Conservation (phyloP, 2,888 invertebrate species). For the Quadroppia sp. region DNA sequence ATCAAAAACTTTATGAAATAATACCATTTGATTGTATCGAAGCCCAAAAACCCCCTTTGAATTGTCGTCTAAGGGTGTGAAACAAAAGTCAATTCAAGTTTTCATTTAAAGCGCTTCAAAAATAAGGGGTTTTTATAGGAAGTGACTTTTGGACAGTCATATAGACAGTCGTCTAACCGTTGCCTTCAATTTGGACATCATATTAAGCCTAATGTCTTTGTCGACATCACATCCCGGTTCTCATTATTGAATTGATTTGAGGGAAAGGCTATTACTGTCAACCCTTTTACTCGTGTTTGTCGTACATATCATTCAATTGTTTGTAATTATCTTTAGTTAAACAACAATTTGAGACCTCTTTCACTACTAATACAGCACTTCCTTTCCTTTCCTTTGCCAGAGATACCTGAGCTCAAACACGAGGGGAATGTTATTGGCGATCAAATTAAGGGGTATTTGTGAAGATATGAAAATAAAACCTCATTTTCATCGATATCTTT, state of each 20-base stretch:
- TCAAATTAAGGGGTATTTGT: too few species aligned
- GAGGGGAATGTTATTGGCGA: too few species aligned
- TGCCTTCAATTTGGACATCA: slow-evolving; percentile 66
- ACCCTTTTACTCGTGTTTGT: slow-evolving; percentile 68
- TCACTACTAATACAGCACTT: slow-evolving; percentile 70
- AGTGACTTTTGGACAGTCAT: neutral
- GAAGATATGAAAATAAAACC: too few species aligned
- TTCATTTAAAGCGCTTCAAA: slow-evolving; percentile 59
- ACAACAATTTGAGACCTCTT: slow-evolving; percentile 80
- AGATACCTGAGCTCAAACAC: too few species aligned
- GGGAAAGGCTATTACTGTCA: slow-evolving; percentile 74
- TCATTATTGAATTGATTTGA: slow-evolving; percentile 72
- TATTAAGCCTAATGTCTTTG: slow-evolving; percentile 58
- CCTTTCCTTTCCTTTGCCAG: slow-evolving; percentile 55
- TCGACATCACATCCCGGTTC: slow-evolving; percentile 58
- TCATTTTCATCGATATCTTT: too few species aligned
- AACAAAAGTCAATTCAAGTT: slow-evolving; percentile 59
- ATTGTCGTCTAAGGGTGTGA: slow-evolving; percentile 62
- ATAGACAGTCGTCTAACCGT: slow-evolving; percentile 57
- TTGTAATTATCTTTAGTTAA: slow-evolving; percentile 71
- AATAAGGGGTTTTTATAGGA: neutral
- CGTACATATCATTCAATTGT: slow-evolving; percentile 68
- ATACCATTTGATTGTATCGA: slow-evolving; percentile 78
- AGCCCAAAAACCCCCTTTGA: slow-evolving; percentile 57
- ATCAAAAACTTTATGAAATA: slow-evolving; percentile 80